These are phyloP conservation scores for Dreissena polymorpha DNA, from an alignment of 1,140 invertebrate genomes.

Conservation along the genomic window DNA sequence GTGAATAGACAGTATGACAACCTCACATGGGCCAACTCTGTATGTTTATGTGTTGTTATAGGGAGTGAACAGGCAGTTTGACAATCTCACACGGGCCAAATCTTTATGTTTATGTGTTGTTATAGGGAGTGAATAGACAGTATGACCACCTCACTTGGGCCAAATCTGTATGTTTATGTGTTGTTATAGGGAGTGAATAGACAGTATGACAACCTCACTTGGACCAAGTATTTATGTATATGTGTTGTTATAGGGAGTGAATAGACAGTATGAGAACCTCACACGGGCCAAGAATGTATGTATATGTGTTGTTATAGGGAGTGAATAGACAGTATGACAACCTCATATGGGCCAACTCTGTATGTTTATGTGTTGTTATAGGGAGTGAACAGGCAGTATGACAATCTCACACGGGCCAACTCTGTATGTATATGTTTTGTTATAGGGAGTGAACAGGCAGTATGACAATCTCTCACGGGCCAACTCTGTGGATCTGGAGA, in stretches of 20 bases:
- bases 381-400: neutral
- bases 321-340: too few species aligned
- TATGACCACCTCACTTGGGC: slow-evolving; percentile 35
- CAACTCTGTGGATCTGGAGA: slow-evolving; percentile 12
- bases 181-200: too few species aligned
- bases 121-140: slow-evolving; percentile 26
- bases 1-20: too few species aligned
- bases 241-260: too few species aligned
- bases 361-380: neutral
- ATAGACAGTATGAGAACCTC: too few species aligned
- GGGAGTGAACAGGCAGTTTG: neutral
- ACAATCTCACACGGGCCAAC: neutral
- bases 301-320: too few species aligned
- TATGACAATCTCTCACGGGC: slow-evolving; percentile 35
- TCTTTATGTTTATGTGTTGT: neutral
- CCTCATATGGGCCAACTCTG: too few species aligned
- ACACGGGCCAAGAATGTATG: too few species aligned
- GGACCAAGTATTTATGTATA: too few species aligned
- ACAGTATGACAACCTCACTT: too few species aligned
- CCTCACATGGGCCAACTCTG: too few species aligned
- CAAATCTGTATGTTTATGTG: too few species aligned
- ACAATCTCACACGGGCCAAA: neutral
- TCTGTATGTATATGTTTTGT: neutral
- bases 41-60: neutral
- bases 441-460: slow-evolving; percentile 26